These are phyloP conservation scores for Muscicapa striata DNA, from an alignment of 2,797 vertebrate species.

Conservation along the genomic window DNA sequence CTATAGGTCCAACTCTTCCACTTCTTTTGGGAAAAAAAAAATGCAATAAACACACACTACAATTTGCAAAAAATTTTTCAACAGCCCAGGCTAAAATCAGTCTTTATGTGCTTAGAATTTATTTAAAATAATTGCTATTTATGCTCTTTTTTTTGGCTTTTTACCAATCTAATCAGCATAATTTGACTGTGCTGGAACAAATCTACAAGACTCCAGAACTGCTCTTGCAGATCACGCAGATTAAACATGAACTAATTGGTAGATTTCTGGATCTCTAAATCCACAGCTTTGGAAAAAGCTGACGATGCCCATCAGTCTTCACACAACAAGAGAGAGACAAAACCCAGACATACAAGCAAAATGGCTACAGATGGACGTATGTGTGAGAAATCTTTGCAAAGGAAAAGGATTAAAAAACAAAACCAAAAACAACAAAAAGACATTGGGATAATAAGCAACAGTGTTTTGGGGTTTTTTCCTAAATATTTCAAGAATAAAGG, in stretches of 20 bases:
- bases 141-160: not conserved
- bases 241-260: conserved; percentile 46
- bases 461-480: not conserved
- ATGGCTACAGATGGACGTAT: not conserved
- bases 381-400: not conserved
- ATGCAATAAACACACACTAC: not conserved
- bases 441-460: not conserved
- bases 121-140: conserved; percentile 57
- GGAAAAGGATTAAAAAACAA: not conserved
- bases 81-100: conserved; percentile 10
- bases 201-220: not conserved
- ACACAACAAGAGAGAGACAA: not conserved
- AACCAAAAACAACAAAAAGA: not conserved
- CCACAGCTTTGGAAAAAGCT: conserved; percentile 20
- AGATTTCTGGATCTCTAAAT: conserved; percentile 44
- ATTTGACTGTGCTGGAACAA: conserved; percentile 25
- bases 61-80: conserved; percentile 2
- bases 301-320: conserved; percentile 3
- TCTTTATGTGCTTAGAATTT: conserved; percentile 42
- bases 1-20: not conserved
- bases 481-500: not conserved
- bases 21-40: not conserved
- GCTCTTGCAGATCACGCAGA: conserved; percentile 15
- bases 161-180: conserved; percentile 50
- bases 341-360: not conserved